A percentile compares a stretch with the other conserved stretches of the same genome.
Evolutionary conservation across 2,113 vertebrate species (phyloP).

Genomic region (Bufo bufo): DNA sequence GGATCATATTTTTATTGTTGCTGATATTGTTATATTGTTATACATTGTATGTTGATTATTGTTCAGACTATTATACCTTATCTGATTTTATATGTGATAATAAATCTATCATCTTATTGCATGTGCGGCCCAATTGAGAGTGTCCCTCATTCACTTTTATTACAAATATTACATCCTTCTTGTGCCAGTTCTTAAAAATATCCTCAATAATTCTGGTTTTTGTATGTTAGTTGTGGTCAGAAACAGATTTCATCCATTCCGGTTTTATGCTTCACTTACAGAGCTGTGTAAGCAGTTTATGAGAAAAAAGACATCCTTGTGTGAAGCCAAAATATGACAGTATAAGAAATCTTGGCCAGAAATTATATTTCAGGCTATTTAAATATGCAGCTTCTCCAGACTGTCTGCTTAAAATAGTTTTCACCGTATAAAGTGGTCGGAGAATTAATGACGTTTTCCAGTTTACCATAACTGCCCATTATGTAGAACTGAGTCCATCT

Average conservation of each 20-base stretch:
- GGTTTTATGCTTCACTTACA: conserved; percentile 29
- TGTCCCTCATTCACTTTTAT: no score
- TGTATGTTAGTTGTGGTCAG: conserved; percentile 20
- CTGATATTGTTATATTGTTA: no score
- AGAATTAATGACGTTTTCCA: neutral
- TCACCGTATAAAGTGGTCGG: neutral
- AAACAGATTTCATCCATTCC: conserved; percentile 39
- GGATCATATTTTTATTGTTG: no score
- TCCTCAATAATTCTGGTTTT: conserved; percentile 32
- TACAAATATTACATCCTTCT: neutral
- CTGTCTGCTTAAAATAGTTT: neutral
- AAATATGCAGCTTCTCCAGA: neutral
- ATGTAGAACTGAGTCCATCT: no score
- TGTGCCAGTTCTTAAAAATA: conserved; percentile 32
- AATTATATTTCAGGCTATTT: conserved; percentile 7
- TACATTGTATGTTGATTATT: no score
- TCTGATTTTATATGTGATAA: no score
- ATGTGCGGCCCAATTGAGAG: no score
- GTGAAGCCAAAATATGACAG: conserved; percentile 1
- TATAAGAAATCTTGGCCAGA: neutral
- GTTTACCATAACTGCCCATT: neutral
- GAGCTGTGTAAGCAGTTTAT: conserved; percentile 37
- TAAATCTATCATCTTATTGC: no score
- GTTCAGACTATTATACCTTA: no score
- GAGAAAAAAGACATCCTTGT: conserved; percentile 21